Base-by-base conservation (phyloP, 2,797 vertebrate genomes). In the Myripristis murdjan region DNA sequence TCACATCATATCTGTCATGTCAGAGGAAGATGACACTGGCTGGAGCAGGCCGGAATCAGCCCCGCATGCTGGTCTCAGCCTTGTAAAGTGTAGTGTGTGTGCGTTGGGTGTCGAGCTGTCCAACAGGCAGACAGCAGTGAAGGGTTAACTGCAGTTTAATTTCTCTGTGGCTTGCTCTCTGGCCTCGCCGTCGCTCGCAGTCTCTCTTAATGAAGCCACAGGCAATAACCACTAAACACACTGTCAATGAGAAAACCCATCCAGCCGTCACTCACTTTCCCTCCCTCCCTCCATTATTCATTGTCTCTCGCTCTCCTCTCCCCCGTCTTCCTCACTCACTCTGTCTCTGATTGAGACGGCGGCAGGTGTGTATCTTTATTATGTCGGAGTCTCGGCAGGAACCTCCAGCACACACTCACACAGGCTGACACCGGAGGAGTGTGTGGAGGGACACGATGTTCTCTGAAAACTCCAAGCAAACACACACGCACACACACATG, bases 121-220 rank as follows among this genome's bases (percentile, higher is more conserved):
- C 35, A 35, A 9, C 35, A 35, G 35, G 8, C 35, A 35, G 35
- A 35, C 35, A 9, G 8, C 23, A 28, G 26, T 26, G 49, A 64
- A 51, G 52, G 43, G 61, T 68, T 73, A 67, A 66, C 60, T 48
- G 22, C 63, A 60, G 57, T 64, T 53, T 65, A 26, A 59, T 55
- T 72, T 26, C 35, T 48, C 52, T 22, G 39, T 8, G 0, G 54
- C 24, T 18, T 63, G 39, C 64, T 44, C 64, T 61, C 61, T 75
- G 71, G 18, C 73, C 63, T 60, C 0, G 1, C 3, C 26, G 37
- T 56, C 60, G 74, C 37, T 44, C 59, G 58, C 44, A 35, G 26
- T 65, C 57, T 48, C 61, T 73, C 35, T 67, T 80, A 80, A 78
- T 80, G 71, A 84, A 82, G 67, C 73, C 47, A 64, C 56, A 48